Conservation (phyloP, 1,140 invertebrate genomes). For the Ganaspis sp. region DNA sequence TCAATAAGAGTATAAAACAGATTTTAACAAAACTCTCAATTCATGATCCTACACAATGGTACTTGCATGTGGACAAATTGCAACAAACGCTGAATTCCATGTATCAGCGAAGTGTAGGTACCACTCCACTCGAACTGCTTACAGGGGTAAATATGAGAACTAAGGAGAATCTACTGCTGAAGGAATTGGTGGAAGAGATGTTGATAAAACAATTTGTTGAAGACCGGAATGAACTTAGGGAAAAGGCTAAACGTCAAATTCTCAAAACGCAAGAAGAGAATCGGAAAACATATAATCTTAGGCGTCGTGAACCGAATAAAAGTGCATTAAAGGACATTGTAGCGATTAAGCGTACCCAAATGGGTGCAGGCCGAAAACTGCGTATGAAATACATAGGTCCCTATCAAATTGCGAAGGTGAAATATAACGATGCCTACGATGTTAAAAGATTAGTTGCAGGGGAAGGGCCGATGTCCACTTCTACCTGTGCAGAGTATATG, state of each 20-base stretch:
- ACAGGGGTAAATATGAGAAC: neutral
- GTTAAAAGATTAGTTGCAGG: constrained; percentile 46
- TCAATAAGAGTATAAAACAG: constrained; percentile 51
- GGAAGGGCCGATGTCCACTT: constrained; percentile 49
- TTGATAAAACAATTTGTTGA: neutral
- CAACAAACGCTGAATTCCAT: constrained; percentile 61
- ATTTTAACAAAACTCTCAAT: constrained; percentile 50
- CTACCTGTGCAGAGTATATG: constrained; percentile 54
- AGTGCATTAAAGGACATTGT: constrained; percentile 48
- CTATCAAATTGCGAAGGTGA: constrained; percentile 51
- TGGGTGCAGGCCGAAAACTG: constrained; percentile 59
- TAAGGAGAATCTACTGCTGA: too few relatives aligned
- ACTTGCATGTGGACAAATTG: constrained; percentile 55
- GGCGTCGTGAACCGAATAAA: constrained; percentile 38
- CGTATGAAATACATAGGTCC: constrained; percentile 62
- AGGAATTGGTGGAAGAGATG: too few relatives aligned
- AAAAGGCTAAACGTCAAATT: constrained; percentile 56
- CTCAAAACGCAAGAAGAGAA: constrained; percentile 14
- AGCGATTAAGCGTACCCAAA: constrained; percentile 48
- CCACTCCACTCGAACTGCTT: constrained; percentile 25
- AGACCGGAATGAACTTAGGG: constrained; percentile 47
- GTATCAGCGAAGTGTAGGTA: constrained; percentile 32
- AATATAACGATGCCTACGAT: constrained; percentile 50
- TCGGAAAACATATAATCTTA: constrained; percentile 49
- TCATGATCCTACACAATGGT: constrained; percentile 59